Evolutionary conservation across 2,888 invertebrate genomes (phyloP).

Genomic region (Cacoxenus indagator): DNA sequence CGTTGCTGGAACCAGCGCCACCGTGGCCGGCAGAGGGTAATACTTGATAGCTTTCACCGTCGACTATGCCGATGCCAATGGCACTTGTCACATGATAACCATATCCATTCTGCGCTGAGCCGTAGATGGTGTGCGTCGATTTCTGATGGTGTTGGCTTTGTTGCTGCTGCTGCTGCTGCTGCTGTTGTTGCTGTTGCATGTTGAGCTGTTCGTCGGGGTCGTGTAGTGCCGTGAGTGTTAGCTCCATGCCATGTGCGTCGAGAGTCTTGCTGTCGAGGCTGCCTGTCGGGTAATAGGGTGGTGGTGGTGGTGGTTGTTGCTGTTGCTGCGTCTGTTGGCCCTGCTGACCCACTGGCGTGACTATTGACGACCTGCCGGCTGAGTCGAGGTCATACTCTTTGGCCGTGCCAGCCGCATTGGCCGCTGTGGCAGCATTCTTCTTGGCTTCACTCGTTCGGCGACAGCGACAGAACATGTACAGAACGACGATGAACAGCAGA

Average conservation of each 20-base stretch:
- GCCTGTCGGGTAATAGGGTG: conserved; percentile 60
- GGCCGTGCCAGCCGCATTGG: conserved; percentile 30
- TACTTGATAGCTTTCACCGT: conserved; percentile 68
- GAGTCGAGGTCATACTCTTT: conserved; percentile 62
- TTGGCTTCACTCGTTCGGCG: conserved; percentile 55
- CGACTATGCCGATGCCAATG: conserved; percentile 52
- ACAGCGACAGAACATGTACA: conserved; percentile 61
- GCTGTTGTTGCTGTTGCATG: conserved; percentile 50
- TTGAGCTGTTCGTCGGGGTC: conserved; percentile 61
- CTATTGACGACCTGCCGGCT: conserved; percentile 47
- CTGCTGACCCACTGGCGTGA: conserved; percentile 22
- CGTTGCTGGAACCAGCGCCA: background rate
- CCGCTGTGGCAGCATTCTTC: conserved; percentile 48
- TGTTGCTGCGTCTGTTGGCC: conserved; percentile 10
- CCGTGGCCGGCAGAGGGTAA: conserved; percentile 57
- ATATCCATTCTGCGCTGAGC: conserved; percentile 56
- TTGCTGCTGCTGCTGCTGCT: conserved; percentile 36
- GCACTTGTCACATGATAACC: conserved; percentile 68
- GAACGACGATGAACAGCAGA: conserved; percentile 48
- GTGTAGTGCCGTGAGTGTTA: conserved; percentile 60
- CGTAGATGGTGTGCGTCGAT: conserved; percentile 38
- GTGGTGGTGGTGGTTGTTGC: conserved; percentile 49
- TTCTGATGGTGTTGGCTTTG: conserved; percentile 39
- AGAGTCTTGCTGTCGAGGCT: conserved; percentile 62
- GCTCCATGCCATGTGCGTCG: conserved; percentile 57